These are phyloP conservation scores for Hoplias malabaricus DNA, from an alignment of 2,113 vertebrate species.

Conservation along the genomic window DNA sequence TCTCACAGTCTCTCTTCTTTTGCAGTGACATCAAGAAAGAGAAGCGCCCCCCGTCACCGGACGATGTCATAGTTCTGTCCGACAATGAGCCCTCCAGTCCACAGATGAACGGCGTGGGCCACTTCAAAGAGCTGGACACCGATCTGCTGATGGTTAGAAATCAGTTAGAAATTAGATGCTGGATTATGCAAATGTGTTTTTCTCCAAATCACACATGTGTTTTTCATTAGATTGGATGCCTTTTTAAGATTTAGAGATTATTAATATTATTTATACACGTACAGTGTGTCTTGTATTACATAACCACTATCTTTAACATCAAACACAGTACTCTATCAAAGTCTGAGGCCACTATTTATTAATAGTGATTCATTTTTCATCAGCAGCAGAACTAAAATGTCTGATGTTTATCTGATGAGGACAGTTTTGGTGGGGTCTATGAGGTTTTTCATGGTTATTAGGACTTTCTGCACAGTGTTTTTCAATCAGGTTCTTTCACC, in stretches of 20 bases:
- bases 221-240: background rate
- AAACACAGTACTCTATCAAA: background rate
- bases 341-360: background rate
- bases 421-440: too few relatives aligned
- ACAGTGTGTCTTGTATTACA: background rate
- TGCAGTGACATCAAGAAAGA: conserved; percentile 80
- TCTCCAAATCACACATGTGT: too few relatives aligned
- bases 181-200: too few relatives aligned
- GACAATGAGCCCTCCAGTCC: conserved; percentile 89
- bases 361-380: too few relatives aligned
- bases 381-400: too few relatives aligned
- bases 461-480: too few relatives aligned
- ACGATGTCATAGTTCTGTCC: conserved; percentile 88
- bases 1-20: conserved; percentile 5
- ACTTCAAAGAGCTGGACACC: conserved; percentile 80
- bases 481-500: too few relatives aligned
- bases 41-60: conserved; percentile 79
- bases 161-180: too few relatives aligned
- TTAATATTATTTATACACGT: background rate
- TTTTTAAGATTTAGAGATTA: too few relatives aligned
- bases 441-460: too few relatives aligned
- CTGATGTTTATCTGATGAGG: too few relatives aligned
- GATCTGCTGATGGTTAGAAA: conserved; percentile 85
- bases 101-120: conserved; percentile 81
- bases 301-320: background rate